Evolutionary conservation across 2,797 vertebrate species (phyloP).

Genomic region (Darevskia mixta): DNA sequence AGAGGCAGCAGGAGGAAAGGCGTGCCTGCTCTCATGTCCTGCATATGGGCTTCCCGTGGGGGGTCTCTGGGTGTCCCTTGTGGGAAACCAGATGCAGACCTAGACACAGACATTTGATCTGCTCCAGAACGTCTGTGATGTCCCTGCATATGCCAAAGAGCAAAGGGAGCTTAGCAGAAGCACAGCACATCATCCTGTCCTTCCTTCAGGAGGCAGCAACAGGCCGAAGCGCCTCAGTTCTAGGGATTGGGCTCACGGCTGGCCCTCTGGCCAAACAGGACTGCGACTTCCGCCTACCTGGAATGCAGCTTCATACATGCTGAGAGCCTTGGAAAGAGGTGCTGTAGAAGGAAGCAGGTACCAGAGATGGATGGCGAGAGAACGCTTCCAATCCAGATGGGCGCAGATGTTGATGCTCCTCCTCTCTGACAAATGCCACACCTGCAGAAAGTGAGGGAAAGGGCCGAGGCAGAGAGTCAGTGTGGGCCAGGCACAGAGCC

Average conservation of each 20-base stretch:
- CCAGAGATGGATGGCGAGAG: conserved; percentile 93
- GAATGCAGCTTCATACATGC: conserved; percentile 89
- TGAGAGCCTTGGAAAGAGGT: conserved; percentile 89
- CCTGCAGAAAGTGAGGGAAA: conserved; percentile 74
- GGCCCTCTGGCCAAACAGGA: no score
- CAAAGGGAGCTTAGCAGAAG: no score
- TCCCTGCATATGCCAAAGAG: not conserved
- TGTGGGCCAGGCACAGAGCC: not conserved
- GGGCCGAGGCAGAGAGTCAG: fast-evolving
- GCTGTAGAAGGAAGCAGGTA: conserved; percentile 94
- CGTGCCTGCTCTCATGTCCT: not conserved
- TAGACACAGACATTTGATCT: not conserved
- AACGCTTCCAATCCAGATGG: conserved; percentile 93
- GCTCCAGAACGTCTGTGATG: not conserved
- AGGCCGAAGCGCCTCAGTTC: no score
- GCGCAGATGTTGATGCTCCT: conserved; percentile 88
- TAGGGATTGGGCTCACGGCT: not conserved
- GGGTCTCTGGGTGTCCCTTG: not conserved
- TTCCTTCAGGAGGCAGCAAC: not conserved
- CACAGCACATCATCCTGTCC: not conserved
- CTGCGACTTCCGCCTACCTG: conserved; percentile 78
- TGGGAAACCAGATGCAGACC: not conserved
- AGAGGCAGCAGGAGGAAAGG: no score
- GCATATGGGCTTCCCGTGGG: not conserved
- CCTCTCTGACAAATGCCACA: conserved; percentile 90